These are phyloP conservation scores for Oxycera nigricornis DNA, from an alignment of 2,888 invertebrate genomes.

Conservation along the genomic window DNA sequence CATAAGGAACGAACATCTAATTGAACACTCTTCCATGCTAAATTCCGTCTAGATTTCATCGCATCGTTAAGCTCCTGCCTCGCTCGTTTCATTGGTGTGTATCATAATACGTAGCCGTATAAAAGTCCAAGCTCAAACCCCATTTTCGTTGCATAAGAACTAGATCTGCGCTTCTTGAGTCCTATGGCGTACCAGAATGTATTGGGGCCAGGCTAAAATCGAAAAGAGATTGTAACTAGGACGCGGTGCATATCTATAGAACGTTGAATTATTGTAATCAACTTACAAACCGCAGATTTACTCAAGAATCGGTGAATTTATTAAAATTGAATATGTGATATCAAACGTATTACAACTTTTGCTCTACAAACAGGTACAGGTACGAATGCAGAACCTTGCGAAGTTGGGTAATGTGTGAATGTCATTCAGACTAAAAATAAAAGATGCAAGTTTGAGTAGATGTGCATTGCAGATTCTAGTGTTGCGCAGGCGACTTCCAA, in stretches of 20 bases:
- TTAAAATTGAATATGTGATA: background rate
- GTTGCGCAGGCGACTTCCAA: too few species aligned
- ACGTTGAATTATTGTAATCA: background rate
- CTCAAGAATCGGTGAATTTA: background rate
- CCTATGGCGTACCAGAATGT: background rate
- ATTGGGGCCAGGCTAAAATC: background rate
- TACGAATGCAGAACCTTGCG: background rate
- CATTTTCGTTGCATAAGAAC: slow-evolving; percentile 12
- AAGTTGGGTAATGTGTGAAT: background rate
- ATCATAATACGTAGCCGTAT: background rate
- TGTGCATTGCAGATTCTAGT: too few species aligned
- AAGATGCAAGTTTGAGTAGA: too few species aligned
- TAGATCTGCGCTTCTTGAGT: background rate
- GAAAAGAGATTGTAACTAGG: slow-evolving; percentile 18
- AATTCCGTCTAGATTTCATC: too few species aligned
- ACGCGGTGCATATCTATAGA: background rate
- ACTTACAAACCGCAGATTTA: background rate
- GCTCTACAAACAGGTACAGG: background rate
- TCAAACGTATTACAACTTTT: background rate
- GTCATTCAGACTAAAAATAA: background rate
- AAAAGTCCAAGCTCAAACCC: background rate
- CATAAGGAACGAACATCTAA: too few species aligned
- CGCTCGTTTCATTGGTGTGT: too few species aligned
- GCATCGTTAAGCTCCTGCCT: too few species aligned
- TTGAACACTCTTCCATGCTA: too few species aligned